Conservation (phyloP, 2,888 invertebrate species). For the Monopis laevigella region DNA sequence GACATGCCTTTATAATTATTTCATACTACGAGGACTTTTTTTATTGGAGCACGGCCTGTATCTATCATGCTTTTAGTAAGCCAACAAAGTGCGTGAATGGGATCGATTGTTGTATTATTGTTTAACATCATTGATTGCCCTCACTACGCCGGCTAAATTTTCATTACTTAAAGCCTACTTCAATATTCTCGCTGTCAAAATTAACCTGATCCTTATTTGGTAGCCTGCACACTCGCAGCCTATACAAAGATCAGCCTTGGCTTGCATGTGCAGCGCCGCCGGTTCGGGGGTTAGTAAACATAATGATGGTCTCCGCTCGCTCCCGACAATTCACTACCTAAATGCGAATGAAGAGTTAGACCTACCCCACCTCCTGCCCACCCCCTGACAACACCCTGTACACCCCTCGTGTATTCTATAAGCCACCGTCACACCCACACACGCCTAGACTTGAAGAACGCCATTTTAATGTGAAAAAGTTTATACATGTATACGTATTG, state of each 20-base stretch:
- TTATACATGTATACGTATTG: too few species aligned
- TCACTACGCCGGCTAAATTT: too few species aligned
- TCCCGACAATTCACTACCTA: slow-evolving; percentile 58
- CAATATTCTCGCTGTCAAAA: too few species aligned
- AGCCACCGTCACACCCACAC: slow-evolving; percentile 33
- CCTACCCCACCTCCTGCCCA: slow-evolving; percentile 31
- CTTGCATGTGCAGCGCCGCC: slow-evolving; percentile 29
- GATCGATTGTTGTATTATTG: too few species aligned
- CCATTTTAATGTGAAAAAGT: slow-evolving; percentile 11
- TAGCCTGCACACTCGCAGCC: slow-evolving; percentile 4
- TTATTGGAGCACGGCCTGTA: too few species aligned
- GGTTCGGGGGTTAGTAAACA: slow-evolving; percentile 50
- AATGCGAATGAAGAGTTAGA: slow-evolving; percentile 57
- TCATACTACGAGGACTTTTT: too few species aligned
- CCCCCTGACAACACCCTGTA: slow-evolving; percentile 9
- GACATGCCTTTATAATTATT: too few species aligned
- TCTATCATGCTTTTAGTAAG: too few species aligned
- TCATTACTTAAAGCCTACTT: too few species aligned
- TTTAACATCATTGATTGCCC: too few species aligned
- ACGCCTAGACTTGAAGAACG: slow-evolving; percentile 11
- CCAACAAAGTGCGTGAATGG: too few species aligned
- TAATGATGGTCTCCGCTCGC: slow-evolving; percentile 52
- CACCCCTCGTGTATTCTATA: slow-evolving; percentile 10
- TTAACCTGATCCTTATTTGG: too few species aligned
- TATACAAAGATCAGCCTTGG: slow-evolving; percentile 55